These are phyloP conservation scores for Sinocyclocheilus anshuiensis DNA, from an alignment of 2,113 vertebrate species.

Conservation along the genomic window DNA sequence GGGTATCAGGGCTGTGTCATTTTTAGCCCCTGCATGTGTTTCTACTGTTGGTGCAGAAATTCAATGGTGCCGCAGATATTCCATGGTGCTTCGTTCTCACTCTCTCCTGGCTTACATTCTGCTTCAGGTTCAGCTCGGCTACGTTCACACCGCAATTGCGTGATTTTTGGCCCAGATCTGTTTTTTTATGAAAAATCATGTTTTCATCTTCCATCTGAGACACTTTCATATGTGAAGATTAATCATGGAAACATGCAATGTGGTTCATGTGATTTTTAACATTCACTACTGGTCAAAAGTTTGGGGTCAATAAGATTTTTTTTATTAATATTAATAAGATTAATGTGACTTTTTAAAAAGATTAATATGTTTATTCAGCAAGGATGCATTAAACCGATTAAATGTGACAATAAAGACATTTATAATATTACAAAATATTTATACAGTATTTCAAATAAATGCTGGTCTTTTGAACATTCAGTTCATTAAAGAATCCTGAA, in stretches of 20 bases:
- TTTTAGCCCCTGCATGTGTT: conserved; percentile 29
- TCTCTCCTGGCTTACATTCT: conserved; percentile 1
- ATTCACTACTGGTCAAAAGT: neutral
- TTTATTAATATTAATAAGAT: too few species aligned
- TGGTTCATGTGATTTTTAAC: neutral
- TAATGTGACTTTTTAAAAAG: neutral
- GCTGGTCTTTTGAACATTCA: neutral
- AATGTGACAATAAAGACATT: neutral
- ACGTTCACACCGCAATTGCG: neutral
- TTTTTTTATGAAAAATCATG: neutral
- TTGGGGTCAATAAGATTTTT: neutral
- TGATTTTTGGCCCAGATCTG: neutral
- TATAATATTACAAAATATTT: neutral
- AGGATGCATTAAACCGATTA: neutral
- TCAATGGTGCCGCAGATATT: conserved; percentile 21
- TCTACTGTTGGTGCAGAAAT: conserved; percentile 3
- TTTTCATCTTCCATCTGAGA: neutral
- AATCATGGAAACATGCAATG: neutral
- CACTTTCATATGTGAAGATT: neutral
- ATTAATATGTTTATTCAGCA: neutral
- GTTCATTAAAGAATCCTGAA: neutral
- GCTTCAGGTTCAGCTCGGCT: conserved; percentile 2
- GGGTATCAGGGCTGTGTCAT: conserved; percentile 40
- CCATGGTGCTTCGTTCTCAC: conserved; percentile 26
- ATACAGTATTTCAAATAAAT: neutral